Conservation (phyloP, 2,113 vertebrate genomes). For the Ameiurus melas region DNA sequence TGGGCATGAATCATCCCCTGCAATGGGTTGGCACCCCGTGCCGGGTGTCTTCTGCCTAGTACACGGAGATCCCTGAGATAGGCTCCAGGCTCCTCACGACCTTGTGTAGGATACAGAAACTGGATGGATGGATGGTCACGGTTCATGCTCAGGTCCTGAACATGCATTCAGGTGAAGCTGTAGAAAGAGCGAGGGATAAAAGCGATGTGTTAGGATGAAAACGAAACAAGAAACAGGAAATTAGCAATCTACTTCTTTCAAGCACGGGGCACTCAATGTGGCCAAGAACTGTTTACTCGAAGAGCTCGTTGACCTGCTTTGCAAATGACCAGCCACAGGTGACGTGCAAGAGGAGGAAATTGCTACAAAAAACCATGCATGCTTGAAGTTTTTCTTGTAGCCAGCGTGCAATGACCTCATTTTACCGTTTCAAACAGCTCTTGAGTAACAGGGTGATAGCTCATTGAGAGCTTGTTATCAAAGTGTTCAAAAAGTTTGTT, state of each 20-base stretch:
- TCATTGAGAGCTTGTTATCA: background rate
- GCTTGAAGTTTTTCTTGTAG: background rate
- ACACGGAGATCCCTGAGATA: too few species aligned
- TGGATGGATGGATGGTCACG: too few species aligned
- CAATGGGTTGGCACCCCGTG: too few species aligned
- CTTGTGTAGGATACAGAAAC: too few species aligned
- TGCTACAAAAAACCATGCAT: background rate
- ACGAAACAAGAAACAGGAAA: background rate
- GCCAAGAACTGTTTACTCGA: background rate
- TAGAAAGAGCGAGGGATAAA: background rate
- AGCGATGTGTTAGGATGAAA: background rate
- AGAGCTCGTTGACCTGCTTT: background rate
- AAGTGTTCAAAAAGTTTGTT: background rate
- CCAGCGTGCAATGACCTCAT: background rate
- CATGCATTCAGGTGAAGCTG: background rate
- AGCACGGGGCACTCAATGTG: background rate
- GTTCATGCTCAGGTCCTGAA: background rate
- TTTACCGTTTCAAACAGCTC: background rate
- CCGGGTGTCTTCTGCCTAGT: too few species aligned
- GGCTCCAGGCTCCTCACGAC: too few species aligned
- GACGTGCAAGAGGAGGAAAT: background rate
- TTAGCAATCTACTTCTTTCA: background rate
- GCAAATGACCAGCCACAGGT: background rate
- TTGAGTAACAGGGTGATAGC: background rate
- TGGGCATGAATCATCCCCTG: background rate